Evolutionary conservation across 1,140 invertebrate genomes (phyloP), one percentile per base, ranked within the genome.

Genomic region (Papilio glaucus): DNA sequence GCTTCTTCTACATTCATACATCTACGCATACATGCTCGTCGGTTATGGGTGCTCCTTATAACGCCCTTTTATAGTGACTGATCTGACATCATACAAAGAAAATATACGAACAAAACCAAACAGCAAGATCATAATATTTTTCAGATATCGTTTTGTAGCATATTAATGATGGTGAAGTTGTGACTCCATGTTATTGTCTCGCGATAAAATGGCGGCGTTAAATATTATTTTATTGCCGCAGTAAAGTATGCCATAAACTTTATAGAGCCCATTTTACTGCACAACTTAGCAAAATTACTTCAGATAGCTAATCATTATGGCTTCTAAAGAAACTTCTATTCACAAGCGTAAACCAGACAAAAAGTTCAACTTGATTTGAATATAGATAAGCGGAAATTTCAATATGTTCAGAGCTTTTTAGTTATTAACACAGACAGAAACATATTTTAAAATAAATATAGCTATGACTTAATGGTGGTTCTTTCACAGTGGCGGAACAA

Each of bases 221-320:
- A 83, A 84, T 82, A 83, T 82, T 80, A 80, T 83, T 86, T 86
- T 80, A 86, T 81, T 74, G 71, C 24, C 29, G 41, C 72, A 29
- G 73, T 84, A 84, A 86, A 83, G 72, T 53, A 70, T 71, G 53
- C 73, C 65, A 72, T 87, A 87, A 87, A 87, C 39, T 85, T 86
- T 87, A 87, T 75, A 73, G 65, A 75, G 72, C 72, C 73, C 70
- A 74, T 79, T 88, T 86, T 82, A 88, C 77, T 80, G 77, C 79
- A 78, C 72, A 84, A 84, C 77, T 85, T 79, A 72, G 68, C 42
- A 63, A 70, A 77, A 83, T 81, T 77, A 76, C 73, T 77, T 67
- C 2, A 77, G 77, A 83, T 83, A 67, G 73, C 79, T 79, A 81
- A 83, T 83, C 77, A 77, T 77, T 83, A 69, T 73, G 74, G 74